phyloP scores from a whole-genome alignment of 2,888 invertebrate genomes.

The Colletes collaris region DNA sequence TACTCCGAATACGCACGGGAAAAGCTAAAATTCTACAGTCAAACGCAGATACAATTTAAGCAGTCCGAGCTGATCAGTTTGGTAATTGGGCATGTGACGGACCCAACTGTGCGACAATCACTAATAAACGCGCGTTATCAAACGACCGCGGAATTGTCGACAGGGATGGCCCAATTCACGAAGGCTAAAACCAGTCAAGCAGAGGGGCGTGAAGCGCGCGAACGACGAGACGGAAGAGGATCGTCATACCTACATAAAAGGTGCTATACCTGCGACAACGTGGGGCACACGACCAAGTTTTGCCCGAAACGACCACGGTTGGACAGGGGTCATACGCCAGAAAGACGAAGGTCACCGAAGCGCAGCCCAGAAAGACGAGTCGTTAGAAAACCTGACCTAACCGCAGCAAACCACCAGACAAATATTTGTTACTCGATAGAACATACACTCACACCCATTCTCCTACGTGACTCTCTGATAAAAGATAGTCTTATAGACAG shows the following conservation, averaged over 20 bases:
- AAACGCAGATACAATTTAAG: background rate
- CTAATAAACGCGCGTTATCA: background rate
- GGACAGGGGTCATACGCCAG: background rate
- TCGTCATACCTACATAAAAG: background rate
- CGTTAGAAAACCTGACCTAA: background rate
- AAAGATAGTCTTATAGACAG: slow-evolving; percentile 9
- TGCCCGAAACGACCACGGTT: slow-evolving; percentile 3
- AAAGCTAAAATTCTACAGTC: background rate
- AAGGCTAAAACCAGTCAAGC: background rate
- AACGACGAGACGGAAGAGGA: background rate
- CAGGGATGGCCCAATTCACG: background rate
- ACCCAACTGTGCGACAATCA: background rate
- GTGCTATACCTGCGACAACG: background rate
- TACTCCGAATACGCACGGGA: background rate
- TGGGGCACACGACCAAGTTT: background rate
- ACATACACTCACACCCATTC: background rate
- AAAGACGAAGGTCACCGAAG: background rate
- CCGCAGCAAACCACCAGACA: background rate
- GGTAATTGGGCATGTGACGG: background rate
- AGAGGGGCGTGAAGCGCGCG: background rate
- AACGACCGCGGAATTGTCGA: background rate
- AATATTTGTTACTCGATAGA: background rate
- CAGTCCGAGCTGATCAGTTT: background rate
- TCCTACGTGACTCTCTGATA: background rate
- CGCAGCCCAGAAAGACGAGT: background rate